Conservation (phyloP, 2,888 invertebrate genomes). For the Gibbula magus region DNA sequence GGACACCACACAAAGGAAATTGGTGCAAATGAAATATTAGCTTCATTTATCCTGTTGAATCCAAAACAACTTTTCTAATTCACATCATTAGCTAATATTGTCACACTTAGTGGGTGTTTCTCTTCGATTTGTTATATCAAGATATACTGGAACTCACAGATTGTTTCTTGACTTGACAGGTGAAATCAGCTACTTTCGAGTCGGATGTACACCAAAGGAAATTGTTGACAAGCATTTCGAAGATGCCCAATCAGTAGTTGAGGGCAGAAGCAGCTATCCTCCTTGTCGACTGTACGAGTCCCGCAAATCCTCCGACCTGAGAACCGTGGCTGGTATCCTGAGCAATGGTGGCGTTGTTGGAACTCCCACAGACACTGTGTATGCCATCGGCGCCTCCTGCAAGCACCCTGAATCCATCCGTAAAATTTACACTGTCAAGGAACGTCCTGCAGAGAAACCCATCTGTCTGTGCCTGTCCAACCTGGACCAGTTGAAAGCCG, state of each 20-base stretch:
- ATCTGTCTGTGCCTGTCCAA: conserved; percentile 59
- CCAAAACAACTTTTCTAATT: background rate
- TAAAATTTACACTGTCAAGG: conserved; percentile 55
- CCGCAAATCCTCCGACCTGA: conserved; percentile 45
- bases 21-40: too few species aligned
- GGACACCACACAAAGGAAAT: conserved; percentile 31
- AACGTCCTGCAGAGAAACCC: conserved; percentile 56
- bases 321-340: conserved; percentile 45
- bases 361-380: conserved; percentile 60
- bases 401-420: conserved; percentile 52
- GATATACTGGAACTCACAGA: background rate
- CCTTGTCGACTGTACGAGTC: conserved; percentile 50
- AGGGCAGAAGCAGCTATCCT: conserved; percentile 26
- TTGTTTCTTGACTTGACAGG: conserved; percentile 40
- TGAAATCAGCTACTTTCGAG: conserved; percentile 52
- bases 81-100: too few species aligned
- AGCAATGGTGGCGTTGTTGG: conserved; percentile 54
- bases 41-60: background rate
- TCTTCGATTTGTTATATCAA: too few species aligned
- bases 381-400: conserved; percentile 57
- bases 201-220: conserved; percentile 58
- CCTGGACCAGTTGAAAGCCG: conserved; percentile 52
- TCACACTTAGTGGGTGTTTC: too few species aligned
- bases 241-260: conserved; percentile 38
- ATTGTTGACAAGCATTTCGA: conserved; percentile 41